phyloP scores from a whole-genome alignment of 2,888 invertebrate genomes.

The Drepanosiphum platanoidis region DNA sequence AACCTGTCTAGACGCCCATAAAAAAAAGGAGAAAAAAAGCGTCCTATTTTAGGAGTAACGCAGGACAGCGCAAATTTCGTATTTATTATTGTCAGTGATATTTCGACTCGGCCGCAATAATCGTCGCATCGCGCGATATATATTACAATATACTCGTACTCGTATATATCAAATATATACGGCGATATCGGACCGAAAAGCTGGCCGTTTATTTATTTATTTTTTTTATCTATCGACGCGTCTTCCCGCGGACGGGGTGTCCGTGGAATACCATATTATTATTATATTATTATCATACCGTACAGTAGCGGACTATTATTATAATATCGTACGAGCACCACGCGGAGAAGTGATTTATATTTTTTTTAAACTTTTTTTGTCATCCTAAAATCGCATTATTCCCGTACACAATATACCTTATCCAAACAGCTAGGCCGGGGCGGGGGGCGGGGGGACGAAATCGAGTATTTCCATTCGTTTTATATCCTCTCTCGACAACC shows the following conservation, averaged over 20 bases:
- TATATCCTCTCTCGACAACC: conserved; percentile 33
- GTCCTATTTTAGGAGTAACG: conserved; percentile 23
- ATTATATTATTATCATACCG: too few relatives aligned
- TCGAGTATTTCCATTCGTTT: conserved; percentile 15
- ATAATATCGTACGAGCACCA: too few relatives aligned
- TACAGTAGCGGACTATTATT: too few relatives aligned
- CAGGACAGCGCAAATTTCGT: not conserved
- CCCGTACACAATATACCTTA: not conserved
- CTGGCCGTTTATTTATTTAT: not conserved
- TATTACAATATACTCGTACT: not conserved
- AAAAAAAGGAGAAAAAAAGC: not conserved
- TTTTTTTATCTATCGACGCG: not conserved
- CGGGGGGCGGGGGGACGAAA: too few relatives aligned
- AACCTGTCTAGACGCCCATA: conserved; percentile 37
- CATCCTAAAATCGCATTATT: not conserved
- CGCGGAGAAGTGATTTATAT: not conserved
- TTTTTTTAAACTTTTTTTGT: not conserved
- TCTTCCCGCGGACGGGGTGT: not conserved
- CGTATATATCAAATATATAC: not conserved
- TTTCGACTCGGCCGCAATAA: not conserved
- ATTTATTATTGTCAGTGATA: conserved; percentile 29
- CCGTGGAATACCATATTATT: too few relatives aligned
- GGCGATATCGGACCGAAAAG: not conserved
- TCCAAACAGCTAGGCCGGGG: not conserved
- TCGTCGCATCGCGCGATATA: too few relatives aligned